Evolutionary conservation across 2,888 invertebrate genomes (phyloP).

Genomic region (Opisthograptis luteolata): DNA sequence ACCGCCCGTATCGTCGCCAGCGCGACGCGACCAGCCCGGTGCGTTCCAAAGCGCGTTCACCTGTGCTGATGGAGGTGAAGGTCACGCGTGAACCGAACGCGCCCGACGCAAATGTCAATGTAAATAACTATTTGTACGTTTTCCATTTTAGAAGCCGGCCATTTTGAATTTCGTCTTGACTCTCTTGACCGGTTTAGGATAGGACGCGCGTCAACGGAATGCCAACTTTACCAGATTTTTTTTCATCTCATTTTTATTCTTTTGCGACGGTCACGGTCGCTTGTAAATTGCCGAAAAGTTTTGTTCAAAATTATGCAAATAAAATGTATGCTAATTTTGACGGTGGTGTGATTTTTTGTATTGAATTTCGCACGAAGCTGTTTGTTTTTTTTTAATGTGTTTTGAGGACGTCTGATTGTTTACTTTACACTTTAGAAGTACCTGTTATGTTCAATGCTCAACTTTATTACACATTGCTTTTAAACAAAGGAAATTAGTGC

Average conservation of each 20-base stretch:
- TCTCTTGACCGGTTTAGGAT: slow-evolving; percentile 68
- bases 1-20: slow-evolving; percentile 7
- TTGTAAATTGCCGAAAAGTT: slow-evolving; percentile 28
- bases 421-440: slow-evolving; percentile 1
- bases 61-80: slow-evolving; percentile 77
- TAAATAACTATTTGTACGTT: slow-evolving; percentile 53
- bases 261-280: slow-evolving; percentile 33
- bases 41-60: slow-evolving; percentile 66
- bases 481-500: neutral
- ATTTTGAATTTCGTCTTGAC: slow-evolving; percentile 73
- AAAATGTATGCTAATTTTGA: slow-evolving; percentile 28
- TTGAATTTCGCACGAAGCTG: slow-evolving; percentile 5
- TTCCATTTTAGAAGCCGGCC: slow-evolving; percentile 70
- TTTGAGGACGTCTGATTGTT: neutral
- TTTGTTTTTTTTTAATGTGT: neutral
- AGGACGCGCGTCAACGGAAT: slow-evolving; percentile 52
- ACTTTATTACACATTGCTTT: neutral
- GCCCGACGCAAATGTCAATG: slow-evolving; percentile 70
- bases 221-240: slow-evolving; percentile 57
- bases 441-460: no score
- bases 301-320: slow-evolving; percentile 33
- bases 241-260: slow-evolving; percentile 16
- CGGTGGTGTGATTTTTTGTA: slow-evolving; percentile 24
- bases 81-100: slow-evolving; percentile 64
- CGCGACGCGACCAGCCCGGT: slow-evolving; percentile 26